Conservation (phyloP, 1,140 invertebrate species). For the Drosophila serrata region DNA sequence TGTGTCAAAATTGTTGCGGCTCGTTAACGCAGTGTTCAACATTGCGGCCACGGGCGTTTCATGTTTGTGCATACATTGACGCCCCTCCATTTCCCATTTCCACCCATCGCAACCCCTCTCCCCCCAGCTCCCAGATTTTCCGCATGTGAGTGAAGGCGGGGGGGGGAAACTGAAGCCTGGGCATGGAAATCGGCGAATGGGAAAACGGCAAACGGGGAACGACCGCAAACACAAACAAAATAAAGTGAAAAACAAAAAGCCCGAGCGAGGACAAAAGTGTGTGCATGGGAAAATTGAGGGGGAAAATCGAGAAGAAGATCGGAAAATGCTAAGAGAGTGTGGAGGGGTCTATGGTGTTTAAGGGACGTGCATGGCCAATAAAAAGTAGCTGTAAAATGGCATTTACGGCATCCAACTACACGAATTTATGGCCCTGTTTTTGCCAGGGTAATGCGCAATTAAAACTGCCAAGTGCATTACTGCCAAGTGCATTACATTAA, state of each 20-base stretch:
- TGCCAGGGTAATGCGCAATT: constrained; percentile 72
- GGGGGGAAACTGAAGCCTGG: constrained; percentile 19
- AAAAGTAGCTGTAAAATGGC: constrained; percentile 76
- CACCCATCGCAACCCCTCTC: no score
- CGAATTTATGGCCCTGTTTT: constrained; percentile 73
- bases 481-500: constrained; percentile 81
- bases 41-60: constrained; percentile 66
- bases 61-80: constrained; percentile 65
- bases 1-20: constrained; percentile 73
- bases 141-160: constrained; percentile 3
- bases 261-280: constrained; percentile 23
- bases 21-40: constrained; percentile 64
- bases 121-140: not conserved
- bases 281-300: constrained; percentile 3
- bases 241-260: constrained; percentile 48
- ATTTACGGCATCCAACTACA: constrained; percentile 75
- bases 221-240: constrained; percentile 66
- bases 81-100: constrained; percentile 5
- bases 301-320: not conserved
- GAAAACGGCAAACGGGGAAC: constrained; percentile 52
- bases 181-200: constrained; percentile 35
- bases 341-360: constrained; percentile 18
- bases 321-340: constrained; percentile 4
- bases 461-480: constrained; percentile 76
- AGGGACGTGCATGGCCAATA: constrained; percentile 59